Conservation (phyloP, 2,797 vertebrate genomes). For the Semaprochilodus insignis region DNA sequence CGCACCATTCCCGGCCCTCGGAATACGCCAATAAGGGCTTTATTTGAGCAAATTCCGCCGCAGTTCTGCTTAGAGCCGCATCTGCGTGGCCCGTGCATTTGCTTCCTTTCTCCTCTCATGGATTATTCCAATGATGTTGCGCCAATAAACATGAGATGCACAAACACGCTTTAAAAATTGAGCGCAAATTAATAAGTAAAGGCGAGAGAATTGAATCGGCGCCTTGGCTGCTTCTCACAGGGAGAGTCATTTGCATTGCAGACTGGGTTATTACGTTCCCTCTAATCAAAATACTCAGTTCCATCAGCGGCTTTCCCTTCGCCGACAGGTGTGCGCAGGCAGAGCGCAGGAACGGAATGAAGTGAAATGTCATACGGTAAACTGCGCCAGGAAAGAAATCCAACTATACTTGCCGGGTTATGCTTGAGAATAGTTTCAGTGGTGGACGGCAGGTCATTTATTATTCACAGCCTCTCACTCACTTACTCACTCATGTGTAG, state of each 20-base stretch:
- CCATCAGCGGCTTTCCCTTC: conserved; percentile 13
- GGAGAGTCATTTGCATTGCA: conserved; percentile 68
- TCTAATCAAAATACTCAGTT: conserved; percentile 16
- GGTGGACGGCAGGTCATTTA: no score
- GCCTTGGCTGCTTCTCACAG: conserved; percentile 50
- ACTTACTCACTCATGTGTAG: no score
- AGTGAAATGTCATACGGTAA: not conserved
- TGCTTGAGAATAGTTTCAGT: not conserved
- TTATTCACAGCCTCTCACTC: no score
- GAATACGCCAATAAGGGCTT: not conserved
- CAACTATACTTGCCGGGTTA: not conserved
- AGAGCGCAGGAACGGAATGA: not conserved
- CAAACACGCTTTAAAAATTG: conserved; percentile 56
- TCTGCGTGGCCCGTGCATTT: not conserved
- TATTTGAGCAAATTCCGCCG: not conserved
- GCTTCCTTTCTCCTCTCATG: conserved; percentile 19
- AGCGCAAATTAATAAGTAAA: conserved; percentile 67
- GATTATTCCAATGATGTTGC: conserved; percentile 34
- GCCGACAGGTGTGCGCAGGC: conserved; percentile 23
- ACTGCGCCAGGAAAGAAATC: not conserved
- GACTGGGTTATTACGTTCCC: conserved; percentile 46
- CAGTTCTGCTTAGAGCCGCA: not conserved
- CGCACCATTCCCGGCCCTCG: not conserved
- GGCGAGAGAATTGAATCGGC: conserved; percentile 51
- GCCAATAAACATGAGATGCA: conserved; percentile 67